These are phyloP conservation scores for Rhegmatorhina hoffmannsi DNA, from an alignment of 2,113 vertebrate genomes.

Conservation along the genomic window DNA sequence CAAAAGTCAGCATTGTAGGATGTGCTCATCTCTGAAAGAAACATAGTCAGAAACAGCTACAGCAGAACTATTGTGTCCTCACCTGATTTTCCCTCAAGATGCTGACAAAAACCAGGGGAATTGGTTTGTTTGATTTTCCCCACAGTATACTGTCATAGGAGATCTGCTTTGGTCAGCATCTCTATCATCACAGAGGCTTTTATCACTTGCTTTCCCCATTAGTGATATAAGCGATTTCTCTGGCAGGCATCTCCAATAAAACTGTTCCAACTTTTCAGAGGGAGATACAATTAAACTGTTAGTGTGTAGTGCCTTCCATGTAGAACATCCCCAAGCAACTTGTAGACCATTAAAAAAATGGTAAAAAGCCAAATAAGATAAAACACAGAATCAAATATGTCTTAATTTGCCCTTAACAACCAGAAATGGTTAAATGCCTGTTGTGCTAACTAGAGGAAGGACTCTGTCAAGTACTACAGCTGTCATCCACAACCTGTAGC, in stretches of 20 bases:
- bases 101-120: not conserved
- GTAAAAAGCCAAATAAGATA: conserved; percentile 8
- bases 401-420: conserved; percentile 13
- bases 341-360: not conserved
- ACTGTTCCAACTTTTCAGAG: conserved; percentile 31
- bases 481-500: not conserved
- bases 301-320: not conserved
- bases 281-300: conserved; percentile 21
- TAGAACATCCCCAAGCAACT: conserved; percentile 25
- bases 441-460: not conserved
- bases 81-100: not conserved
- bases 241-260: conserved; percentile 46
- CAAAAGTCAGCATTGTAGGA: conserved; percentile 4
- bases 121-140: not conserved
- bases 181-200: conserved; percentile 7
- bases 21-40: not conserved
- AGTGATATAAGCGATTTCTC: conserved; percentile 49
- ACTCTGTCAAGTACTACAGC: not conserved
- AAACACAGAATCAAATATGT: not conserved
- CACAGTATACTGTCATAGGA: not conserved
- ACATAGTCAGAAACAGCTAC: not conserved
- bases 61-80: not conserved
- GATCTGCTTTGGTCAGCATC: conserved; percentile 22
- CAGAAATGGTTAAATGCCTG: not conserved
- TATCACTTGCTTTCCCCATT: conserved; percentile 44